Base-by-base conservation (phyloP, 2,797 vertebrate genomes). In the Peromyscus melanophrys region DNA sequence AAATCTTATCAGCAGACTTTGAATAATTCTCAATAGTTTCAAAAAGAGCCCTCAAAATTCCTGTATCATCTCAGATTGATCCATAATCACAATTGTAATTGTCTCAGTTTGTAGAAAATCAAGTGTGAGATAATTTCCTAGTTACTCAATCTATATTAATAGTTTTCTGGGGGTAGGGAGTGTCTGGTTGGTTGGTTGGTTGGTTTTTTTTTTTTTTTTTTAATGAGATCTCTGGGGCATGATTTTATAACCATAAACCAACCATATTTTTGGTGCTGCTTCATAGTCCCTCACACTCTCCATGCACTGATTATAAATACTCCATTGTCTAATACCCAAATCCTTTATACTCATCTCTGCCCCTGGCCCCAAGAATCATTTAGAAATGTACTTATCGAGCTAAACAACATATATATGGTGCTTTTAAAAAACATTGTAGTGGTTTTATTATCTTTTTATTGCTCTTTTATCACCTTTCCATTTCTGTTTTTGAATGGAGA, bases 401-500 rank as follows among this genome's bases (percentile, higher is more conserved):
- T 55, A 77, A 80, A 23, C 88, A 19, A 12, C 17, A 71, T 75
- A 55, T 27, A 4, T 40, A 6, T 52, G 21, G 40, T 34, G 0
- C 61, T 43, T 90, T 96, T 92, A 71, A 0, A 88, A 83, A 76
- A 76, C 55, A 87, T 67, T 16, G 1, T n/a, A 27, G 49, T 82
- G 8, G 10, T 86, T 89, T 67, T 81, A 43, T 0, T 57, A n/a
- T 67, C 17, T 40, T 59, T 76, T 34, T 6, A 49, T n/a, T 76
- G 6, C 57, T 40, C 1, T 21, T 86, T 92, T 83, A 57, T 65
- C 63, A 67, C 46, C 65, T 25, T 4, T 85, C 17, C 13, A 65
- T 71, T 95, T 97, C 65, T 65, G 17, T n/a, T 92, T 89, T 81
- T 93, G 43, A 89, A 89, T 23, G 21, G 88, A 55, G 19, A 78